phyloP scores from a whole-genome alignment of 2,797 vertebrate species.

The Paramormyrops hopkinsi region DNA sequence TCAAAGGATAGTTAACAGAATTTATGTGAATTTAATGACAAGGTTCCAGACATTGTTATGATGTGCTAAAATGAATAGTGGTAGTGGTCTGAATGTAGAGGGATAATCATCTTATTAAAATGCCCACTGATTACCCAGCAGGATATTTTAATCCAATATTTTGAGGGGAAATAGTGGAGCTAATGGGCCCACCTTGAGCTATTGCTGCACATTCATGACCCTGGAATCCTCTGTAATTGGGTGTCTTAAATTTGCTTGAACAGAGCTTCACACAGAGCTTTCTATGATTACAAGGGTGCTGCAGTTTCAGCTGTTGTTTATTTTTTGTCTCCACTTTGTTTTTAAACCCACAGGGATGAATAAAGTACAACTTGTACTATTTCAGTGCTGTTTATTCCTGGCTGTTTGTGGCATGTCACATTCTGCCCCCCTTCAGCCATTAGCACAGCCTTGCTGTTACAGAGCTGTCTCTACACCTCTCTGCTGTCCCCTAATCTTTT shows the following conservation, averaged over 20 bases:
- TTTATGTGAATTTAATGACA: neutral
- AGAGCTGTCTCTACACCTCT: neutral
- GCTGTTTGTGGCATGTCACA: neutral
- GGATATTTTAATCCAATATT: neutral
- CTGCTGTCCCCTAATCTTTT: neutral
- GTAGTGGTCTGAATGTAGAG: neutral
- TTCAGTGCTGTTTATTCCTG: neutral
- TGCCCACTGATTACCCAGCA: neutral
- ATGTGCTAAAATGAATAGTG: neutral
- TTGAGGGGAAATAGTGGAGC: neutral
- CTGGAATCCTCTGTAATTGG: neutral
- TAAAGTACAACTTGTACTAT: neutral
- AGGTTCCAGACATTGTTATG: slow-evolving; percentile 3
- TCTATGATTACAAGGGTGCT: neutral
- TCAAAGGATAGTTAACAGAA: slow-evolving; percentile 1
- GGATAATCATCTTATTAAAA: neutral
- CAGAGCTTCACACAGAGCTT: neutral
- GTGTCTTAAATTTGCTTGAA: neutral
- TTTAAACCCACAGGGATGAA: neutral
- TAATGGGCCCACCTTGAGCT: neutral
- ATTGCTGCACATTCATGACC: neutral
- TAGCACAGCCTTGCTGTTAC: neutral
- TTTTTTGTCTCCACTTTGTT: neutral
- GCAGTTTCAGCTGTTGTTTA: neutral
- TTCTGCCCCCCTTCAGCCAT: neutral